Conservation (phyloP, 37 sponge, comb jelly and placozoan species). For the Theonella swinhoei region DNA sequence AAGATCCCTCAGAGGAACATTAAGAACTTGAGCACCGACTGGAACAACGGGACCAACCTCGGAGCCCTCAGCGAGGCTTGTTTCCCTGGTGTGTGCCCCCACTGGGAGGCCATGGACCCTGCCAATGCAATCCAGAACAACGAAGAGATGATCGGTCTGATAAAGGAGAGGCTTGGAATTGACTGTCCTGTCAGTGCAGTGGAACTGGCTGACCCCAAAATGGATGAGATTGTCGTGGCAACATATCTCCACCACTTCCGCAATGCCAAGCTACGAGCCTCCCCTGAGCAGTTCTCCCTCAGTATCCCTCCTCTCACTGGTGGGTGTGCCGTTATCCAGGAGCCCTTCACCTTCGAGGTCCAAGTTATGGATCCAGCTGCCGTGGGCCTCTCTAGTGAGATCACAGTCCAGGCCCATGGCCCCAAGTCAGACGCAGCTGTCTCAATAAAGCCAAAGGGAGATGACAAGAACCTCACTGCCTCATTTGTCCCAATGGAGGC, state of each 20-base stretch:
- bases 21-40: conserved; percentile 84
- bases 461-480: background rate
- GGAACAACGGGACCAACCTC: conserved; percentile 86
- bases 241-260: conserved; percentile 71
- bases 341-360: conserved; percentile 36
- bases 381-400: conserved; percentile 27
- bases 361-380: conserved; percentile 57
- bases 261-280: conserved; percentile 54
- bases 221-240: conserved; percentile 78
- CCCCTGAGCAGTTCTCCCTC: conserved; percentile 53
- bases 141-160: conserved; percentile 33
- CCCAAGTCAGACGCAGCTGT: conserved; percentile 60
- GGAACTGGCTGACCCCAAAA: conserved; percentile 78
- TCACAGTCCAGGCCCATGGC: conserved; percentile 46
- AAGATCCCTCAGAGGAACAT: conserved; percentile 76
- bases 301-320: conserved; percentile 19
- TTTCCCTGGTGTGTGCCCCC: conserved; percentile 69
- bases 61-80: conserved; percentile 79
- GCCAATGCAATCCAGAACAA: conserved; percentile 58
- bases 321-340: conserved; percentile 25
- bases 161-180: conserved; percentile 44
- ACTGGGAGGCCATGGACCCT: conserved; percentile 70
- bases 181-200: conserved; percentile 53
- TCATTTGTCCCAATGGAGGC: conserved; percentile 48
- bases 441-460: conserved; percentile 18